Conservation (phyloP, 1,140 invertebrate genomes). For the Antheraea mylitta region DNA sequence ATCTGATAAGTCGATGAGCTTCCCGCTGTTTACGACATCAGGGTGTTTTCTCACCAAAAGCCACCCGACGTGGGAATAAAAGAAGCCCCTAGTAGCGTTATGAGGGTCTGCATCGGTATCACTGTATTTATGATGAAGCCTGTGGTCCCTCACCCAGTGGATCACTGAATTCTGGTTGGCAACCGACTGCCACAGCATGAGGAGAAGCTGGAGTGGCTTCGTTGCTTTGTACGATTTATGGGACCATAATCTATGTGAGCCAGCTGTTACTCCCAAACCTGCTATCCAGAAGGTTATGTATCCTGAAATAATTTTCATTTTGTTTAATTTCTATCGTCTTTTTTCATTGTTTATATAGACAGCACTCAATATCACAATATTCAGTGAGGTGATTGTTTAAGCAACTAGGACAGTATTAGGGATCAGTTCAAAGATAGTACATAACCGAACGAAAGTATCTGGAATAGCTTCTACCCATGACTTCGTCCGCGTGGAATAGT, state of each 20-base stretch:
- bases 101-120: slow-evolving; percentile 51
- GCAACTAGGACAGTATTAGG: too few species aligned
- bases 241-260: slow-evolving; percentile 92
- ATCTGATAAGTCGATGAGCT: slow-evolving; percentile 84
- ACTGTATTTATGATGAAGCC: slow-evolving; percentile 23
- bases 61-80: slow-evolving; percentile 84
- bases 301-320: slow-evolving; percentile 7
- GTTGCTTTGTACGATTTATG: slow-evolving; percentile 89
- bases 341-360: too few species aligned
- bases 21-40: slow-evolving; percentile 82
- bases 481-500: too few species aligned
- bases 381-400: too few species aligned
- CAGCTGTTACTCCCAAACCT: slow-evolving; percentile 85
- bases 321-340: too few species aligned
- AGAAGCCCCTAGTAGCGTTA: slow-evolving; percentile 82
- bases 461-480: too few species aligned
- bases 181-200: slow-evolving; percentile 87
- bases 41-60: slow-evolving; percentile 80
- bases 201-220: slow-evolving; percentile 82
- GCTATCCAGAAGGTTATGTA: slow-evolving; percentile 3
- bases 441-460: too few species aligned
- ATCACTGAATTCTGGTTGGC: slow-evolving; percentile 49
- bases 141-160: slow-evolving; percentile 17
- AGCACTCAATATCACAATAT: too few species aligned
- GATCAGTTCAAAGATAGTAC: too few species aligned